Evolutionary conservation across 2,797 vertebrate species (phyloP), one percentile per base, ranked within the genome.

Genomic region (Arnoldichthys spilopterus): DNA sequence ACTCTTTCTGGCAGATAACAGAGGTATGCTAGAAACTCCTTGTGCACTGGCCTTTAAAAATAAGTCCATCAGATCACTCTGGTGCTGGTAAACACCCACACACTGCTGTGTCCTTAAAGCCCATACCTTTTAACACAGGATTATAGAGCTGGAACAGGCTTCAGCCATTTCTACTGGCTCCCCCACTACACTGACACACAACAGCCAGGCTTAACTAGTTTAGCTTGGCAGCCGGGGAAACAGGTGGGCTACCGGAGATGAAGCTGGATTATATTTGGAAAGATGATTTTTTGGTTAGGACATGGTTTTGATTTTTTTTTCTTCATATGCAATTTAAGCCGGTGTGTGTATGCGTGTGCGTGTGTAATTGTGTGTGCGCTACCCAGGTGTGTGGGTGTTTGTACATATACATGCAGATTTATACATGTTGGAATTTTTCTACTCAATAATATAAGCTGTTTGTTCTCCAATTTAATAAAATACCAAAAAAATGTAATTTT

Each of bases 41-140:
- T 4, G 16, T 43, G 34, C 24, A 24, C 43, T 64, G 45, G 61
- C 47, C 30, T 75, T 75, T 64, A 54, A 70, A 53, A 74, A 62
- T 28, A 71, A 67, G 37, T 78, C 47, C 58, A 37, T 70, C 47
- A 63, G 51, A 43, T 79, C 70, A 37, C 30, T 70, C 22, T 18
- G n/a, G 66, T n/a, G 79, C 37, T 28, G 34, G 53, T 72, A 77
- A 72, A 72, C 76, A 45, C 72, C 71, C 45, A 78, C 72, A 72
- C 59, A 63, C 54, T 34, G 72, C 49, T n/a, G 62, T 71, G 77
- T 77, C 64, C 82, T 73, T 68, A 79, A 83, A 70, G 66, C 49
- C 53, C 47, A 58, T 26, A 70, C 79, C 73, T 80, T 62, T 81
- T 77, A 79, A 76, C 53, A 70, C 43, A 34, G 16, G 76, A 80